Conservation (phyloP, 2,888 invertebrate genomes). For the Drosophila nr. medialis region DNA sequence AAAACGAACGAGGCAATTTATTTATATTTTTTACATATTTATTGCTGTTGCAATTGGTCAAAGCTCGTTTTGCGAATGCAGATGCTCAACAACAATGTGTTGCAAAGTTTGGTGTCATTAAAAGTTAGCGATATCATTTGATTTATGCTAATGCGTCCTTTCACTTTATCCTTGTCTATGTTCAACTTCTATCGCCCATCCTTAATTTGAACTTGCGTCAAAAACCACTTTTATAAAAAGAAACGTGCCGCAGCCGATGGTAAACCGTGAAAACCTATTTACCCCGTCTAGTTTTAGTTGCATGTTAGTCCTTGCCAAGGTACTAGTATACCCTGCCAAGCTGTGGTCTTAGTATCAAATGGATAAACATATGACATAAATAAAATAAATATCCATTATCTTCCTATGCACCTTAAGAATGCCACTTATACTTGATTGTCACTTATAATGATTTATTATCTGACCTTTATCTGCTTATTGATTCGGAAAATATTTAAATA, state of each 20-base stretch:
- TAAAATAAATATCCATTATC: neutral
- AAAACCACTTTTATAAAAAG: slow-evolving; percentile 26
- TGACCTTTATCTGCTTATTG: neutral
- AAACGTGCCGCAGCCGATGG: slow-evolving; percentile 13
- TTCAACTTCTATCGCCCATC: neutral
- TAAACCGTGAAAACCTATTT: slow-evolving; percentile 15
- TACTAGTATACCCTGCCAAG: slow-evolving; percentile 30
- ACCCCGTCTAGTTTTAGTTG: slow-evolving; percentile 1
- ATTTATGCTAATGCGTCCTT: slow-evolving; percentile 35
- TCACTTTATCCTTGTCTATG: slow-evolving; percentile 12
- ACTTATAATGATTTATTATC: neutral
- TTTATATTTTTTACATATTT: neutral
- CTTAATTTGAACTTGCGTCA: slow-evolving; percentile 16
- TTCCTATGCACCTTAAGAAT: neutral
- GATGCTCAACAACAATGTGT: neutral
- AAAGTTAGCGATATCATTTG: slow-evolving; percentile 38
- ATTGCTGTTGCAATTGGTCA: slow-evolving; percentile 16
- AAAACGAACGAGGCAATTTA: neutral
- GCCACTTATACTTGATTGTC: neutral
- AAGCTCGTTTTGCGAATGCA: slow-evolving; percentile 16
- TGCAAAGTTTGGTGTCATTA: slow-evolving; percentile 27
- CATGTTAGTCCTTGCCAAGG: slow-evolving; percentile 1
- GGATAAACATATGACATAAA: neutral
- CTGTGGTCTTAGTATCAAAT: neutral
- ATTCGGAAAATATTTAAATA: neutral